A percentile compares a stretch with the other conserved stretches of the same genome.
Evolutionary conservation across 2,888 invertebrate species (phyloP).

Genomic region (Synergus laeviventris): DNA sequence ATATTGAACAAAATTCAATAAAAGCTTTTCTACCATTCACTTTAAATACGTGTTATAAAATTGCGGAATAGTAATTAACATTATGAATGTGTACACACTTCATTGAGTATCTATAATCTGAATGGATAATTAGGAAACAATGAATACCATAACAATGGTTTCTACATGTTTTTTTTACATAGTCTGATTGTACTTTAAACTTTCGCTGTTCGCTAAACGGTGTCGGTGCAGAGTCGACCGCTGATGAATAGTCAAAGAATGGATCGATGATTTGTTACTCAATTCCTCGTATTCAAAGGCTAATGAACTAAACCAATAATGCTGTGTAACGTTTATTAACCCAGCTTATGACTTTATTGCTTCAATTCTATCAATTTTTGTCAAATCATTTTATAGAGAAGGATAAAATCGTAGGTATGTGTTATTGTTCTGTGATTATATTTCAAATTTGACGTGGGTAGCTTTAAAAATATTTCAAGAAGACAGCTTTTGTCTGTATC

Average conservation of each 20-base stretch:
- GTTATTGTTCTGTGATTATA: background rate
- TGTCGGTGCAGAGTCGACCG: background rate
- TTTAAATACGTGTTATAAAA: background rate
- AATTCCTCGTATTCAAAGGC: background rate
- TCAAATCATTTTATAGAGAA: background rate
- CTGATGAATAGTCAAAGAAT: background rate
- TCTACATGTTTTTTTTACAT: background rate
- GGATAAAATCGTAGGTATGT: background rate
- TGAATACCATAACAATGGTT: slow-evolving; percentile 2
- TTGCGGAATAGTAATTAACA: background rate
- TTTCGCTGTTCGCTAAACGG: background rate
- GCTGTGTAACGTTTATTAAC: background rate
- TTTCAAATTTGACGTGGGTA: background rate
- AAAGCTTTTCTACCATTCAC: background rate
- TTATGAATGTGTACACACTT: background rate
- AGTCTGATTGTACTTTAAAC: background rate
- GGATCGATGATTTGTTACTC: background rate
- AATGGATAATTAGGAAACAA: background rate
- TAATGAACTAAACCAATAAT: background rate
- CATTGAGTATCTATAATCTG: background rate
- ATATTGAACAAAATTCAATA: background rate
- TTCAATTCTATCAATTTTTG: background rate
- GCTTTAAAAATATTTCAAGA: background rate
- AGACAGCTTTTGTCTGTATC: background rate
- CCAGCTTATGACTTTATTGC: background rate